Evolutionary conservation across 2,888 invertebrate genomes (phyloP).

Genomic region (Asteroscopus sphinx): DNA sequence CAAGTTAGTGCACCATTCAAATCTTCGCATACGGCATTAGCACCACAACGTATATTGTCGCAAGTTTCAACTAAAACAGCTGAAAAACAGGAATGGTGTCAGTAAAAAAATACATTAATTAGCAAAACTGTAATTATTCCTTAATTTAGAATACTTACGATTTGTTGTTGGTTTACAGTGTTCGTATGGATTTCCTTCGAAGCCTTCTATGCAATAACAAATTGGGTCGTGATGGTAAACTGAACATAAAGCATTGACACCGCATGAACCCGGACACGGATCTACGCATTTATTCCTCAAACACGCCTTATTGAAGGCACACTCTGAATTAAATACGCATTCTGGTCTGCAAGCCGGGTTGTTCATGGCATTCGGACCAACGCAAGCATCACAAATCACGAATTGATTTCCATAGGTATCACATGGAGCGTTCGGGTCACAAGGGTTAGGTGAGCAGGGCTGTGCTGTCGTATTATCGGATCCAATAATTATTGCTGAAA

Average conservation of each 20-base stretch:
- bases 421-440: constrained; percentile 92
- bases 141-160: constrained; percentile 78
- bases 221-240: constrained; percentile 93
- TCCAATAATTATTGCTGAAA: constrained; percentile 87
- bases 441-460: constrained; percentile 95
- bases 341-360: constrained; percentile 95
- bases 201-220: constrained; percentile 92
- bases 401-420: constrained; percentile 93
- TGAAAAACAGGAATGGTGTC: constrained; percentile 55
- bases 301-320: constrained; percentile 94
- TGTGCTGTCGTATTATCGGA: constrained; percentile 91
- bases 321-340: constrained; percentile 95
- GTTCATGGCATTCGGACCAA: constrained; percentile 91
- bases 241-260: constrained; percentile 92
- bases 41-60: constrained; percentile 92
- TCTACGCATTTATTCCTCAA: constrained; percentile 93
- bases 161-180: constrained; percentile 91
- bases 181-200: constrained; percentile 94
- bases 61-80: constrained; percentile 89
- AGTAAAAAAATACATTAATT: not conserved
- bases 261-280: constrained; percentile 95
- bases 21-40: constrained; percentile 93
- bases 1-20: constrained; percentile 92
- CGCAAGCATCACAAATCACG: constrained; percentile 94
- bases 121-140: not conserved